A percentile compares a stretch with the other conserved stretches of the same genome.
Conservation (phyloP, 2,888 invertebrate genomes). For the Melolontha melolontha region DNA sequence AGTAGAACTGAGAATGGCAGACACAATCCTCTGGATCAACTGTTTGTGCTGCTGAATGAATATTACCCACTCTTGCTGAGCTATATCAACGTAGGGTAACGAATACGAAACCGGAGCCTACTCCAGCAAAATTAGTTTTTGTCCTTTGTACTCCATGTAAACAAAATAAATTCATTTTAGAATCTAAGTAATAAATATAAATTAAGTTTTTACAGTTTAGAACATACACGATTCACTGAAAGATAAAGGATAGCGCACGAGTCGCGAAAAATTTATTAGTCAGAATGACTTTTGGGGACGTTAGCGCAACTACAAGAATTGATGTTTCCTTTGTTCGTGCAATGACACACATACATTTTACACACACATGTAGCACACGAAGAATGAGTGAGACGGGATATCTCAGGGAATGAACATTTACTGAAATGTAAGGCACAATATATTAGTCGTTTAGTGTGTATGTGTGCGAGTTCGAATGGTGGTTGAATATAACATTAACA, state of each 20-base stretch:
- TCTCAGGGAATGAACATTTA: conserved; percentile 24
- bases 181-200: conserved; percentile 26
- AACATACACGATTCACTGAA: conserved; percentile 22
- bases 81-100: no score
- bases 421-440: conserved; percentile 34
- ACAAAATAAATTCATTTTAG: conserved; percentile 15
- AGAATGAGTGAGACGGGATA: conserved; percentile 30
- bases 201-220: conserved; percentile 20
- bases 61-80: no score
- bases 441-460: conserved; percentile 43
- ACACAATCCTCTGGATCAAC: no score
- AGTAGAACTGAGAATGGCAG: no score
- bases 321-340: conserved; percentile 37
- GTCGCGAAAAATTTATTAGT: conserved; percentile 37
- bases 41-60: no score
- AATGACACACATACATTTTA: conserved; percentile 14
- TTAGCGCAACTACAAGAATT: conserved; percentile 35
- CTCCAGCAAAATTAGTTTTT: no score
- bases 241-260: conserved; percentile 31
- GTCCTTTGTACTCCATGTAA: not conserved
- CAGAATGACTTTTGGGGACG: conserved; percentile 35
- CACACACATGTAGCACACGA: conserved; percentile 11
- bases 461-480: conserved; percentile 39
- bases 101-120: no score
- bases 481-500: conserved; percentile 45